Percentiles rank a stretch among this genome's conserved stretches.
These are phyloP conservation scores for Orientallactaga sibirica DNA, from an alignment of 2,797 vertebrate species.

Conservation along the genomic window DNA sequence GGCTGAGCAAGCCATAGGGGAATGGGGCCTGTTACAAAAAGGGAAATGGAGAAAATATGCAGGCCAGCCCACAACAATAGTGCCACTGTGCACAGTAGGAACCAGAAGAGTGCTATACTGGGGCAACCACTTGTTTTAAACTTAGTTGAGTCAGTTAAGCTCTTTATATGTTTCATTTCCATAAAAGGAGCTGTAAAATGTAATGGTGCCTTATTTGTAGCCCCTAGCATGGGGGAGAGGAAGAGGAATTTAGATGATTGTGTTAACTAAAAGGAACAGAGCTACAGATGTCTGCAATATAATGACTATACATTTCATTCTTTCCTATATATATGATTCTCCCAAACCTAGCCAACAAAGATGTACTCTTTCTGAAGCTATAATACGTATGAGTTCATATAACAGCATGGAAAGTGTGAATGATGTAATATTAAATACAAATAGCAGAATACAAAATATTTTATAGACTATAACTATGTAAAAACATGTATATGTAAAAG, in stretches of 20 bases:
- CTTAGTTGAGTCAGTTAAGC: conserved; percentile 17
- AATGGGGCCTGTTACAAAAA: background rate
- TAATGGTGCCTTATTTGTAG: conserved; percentile 10
- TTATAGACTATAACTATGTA: conserved; percentile 24
- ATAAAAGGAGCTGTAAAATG: conserved; percentile 35
- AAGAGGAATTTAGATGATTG: background rate
- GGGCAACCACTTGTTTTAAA: conserved; percentile 24
- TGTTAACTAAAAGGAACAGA: conserved; percentile 47
- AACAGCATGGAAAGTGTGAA: conserved; percentile 14
- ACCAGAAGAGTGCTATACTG: background rate
- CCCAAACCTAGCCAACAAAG: conserved; percentile 25
- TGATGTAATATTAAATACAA: conserved; percentile 24
- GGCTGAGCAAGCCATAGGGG: background rate
- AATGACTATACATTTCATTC: conserved; percentile 33
- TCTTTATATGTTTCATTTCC: conserved; percentile 63
- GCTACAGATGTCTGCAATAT: background rate
- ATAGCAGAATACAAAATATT: background rate
- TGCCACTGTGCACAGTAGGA: background rate
- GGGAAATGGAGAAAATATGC: background rate
- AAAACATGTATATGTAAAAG: conserved; percentile 15
- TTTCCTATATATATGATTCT: background rate
- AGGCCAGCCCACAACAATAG: background rate
- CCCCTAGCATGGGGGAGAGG: background rate
- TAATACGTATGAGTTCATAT: background rate
- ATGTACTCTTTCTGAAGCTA: conserved; percentile 18